Conservation (phyloP, 1,140 invertebrate genomes). For the Zophobas atratus region DNA sequence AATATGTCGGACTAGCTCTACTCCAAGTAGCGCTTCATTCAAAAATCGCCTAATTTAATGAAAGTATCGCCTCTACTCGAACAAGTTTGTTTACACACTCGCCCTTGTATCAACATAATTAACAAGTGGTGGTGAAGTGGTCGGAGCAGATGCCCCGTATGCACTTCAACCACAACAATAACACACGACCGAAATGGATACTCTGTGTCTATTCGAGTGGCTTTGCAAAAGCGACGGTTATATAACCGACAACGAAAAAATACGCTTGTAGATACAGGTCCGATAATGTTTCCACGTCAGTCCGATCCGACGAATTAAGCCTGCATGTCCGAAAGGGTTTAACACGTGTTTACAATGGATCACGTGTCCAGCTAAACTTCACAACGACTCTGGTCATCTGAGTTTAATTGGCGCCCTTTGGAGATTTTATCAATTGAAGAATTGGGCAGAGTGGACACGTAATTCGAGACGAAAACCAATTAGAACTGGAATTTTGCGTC, state of each 20-base stretch:
- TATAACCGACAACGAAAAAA: constrained; percentile 30
- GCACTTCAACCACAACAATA: constrained; percentile 40
- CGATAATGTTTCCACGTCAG: constrained; percentile 12
- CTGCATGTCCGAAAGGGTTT: background rate
- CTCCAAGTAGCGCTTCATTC: background rate
- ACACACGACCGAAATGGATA: constrained; percentile 40
- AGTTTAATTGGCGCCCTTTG: constrained; percentile 36
- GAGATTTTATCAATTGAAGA: constrained; percentile 37
- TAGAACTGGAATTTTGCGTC: constrained; percentile 1
- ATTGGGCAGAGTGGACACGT: constrained; percentile 22
- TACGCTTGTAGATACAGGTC: constrained; percentile 6
- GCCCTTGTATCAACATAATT: constrained; percentile 44
- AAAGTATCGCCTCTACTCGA: constrained; percentile 2
- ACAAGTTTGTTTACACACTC: constrained; percentile 40
- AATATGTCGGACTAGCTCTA: too few relatives aligned
- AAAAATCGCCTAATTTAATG: constrained; percentile 7
- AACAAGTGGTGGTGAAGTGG: constrained; percentile 44
- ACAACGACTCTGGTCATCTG: constrained; percentile 4
- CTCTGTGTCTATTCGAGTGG: constrained; percentile 35
- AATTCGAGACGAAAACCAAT: constrained; percentile 27
- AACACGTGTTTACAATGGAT: constrained; percentile 17
- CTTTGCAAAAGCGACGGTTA: constrained; percentile 28
- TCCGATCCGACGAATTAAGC: background rate
- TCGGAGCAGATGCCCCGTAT: constrained; percentile 43
- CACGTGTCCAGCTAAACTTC: constrained; percentile 10